Base-by-base conservation (phyloP, 2,888 invertebrate genomes). In the Chymomyza amoena region DNA sequence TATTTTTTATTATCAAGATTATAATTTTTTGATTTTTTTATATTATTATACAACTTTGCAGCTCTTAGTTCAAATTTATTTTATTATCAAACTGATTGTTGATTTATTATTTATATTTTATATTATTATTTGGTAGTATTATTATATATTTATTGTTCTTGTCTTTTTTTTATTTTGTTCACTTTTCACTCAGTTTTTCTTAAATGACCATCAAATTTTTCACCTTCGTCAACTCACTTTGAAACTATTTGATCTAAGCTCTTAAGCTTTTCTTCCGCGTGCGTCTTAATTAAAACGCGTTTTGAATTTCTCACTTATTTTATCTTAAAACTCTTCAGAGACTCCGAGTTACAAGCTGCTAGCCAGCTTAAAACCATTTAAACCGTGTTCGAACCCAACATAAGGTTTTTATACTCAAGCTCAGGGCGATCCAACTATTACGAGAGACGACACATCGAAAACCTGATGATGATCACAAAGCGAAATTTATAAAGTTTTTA, bases 371-470 rank as follows among this genome's bases (percentile, higher is more conserved):
- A 60, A 61, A 32, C 69, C 71, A 61, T 75, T 66, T 84, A 80
- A 82, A 72, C 66, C 76, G 80, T 74, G 73, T 71, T 76, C 69
- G 73, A 70, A 61, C 36, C 50, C 69, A 70, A 64, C 72, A 56
- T 64, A 52, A 54, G 51, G 60, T 64, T 82, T 84, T 84, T 87
- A 84, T 84, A 87, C 61, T 10, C 9, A 62, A 45, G 39, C 39
- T 50, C 50, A 20, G 6, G 39, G 51, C 50, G 45, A 50, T 45
- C 18, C n/a, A 13, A 25, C 20, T 57, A 18, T 62, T 20, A 50
- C 18, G 20, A 62, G 20, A 13, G 16, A 20, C 20, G 16, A 20
- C 20, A 25, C 45, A 25, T 10, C 62, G 62, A 64, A 76, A 77
- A 78, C 76, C 76, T 66, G 78, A 66, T 74, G 78, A 66, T 74